These are phyloP conservation scores for Illadopsis cleaveri DNA, from an alignment of 2,113 vertebrate genomes.

Conservation along the genomic window DNA sequence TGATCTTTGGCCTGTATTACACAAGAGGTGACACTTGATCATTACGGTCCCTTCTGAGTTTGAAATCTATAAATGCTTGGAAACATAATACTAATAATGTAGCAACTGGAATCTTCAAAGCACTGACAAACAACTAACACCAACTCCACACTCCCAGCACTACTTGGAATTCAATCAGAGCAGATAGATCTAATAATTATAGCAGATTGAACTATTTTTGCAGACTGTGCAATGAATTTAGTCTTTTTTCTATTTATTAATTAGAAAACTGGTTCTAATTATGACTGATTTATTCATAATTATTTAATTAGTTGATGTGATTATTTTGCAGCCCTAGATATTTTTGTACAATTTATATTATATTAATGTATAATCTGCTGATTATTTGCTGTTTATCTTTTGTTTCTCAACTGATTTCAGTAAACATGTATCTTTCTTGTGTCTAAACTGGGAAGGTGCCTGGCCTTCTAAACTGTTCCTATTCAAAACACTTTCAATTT, in stretches of 20 bases:
- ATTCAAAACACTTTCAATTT: not conserved
- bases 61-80: not conserved
- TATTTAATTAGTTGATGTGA: not conserved
- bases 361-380: not conserved
- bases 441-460: not conserved
- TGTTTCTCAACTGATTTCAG: not conserved
- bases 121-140: not conserved
- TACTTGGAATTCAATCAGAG: not conserved
- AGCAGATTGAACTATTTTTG: not conserved
- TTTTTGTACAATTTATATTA: not conserved
- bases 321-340: not conserved
- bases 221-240: not conserved
- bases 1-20: not conserved
- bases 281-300: not conserved
- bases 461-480: not conserved
- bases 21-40: not conserved
- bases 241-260: not conserved
- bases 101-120: not conserved
- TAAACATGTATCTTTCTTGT: not conserved
- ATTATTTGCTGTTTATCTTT: not conserved
- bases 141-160: accelerated
- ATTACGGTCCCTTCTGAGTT: not conserved
- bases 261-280: not conserved
- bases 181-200: not conserved
- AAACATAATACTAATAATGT: not conserved